Percentiles rank a stretch among this genome's conserved stretches.
These are phyloP conservation scores for Diploptera punctata DNA, from an alignment of 2,888 invertebrate genomes.

Conservation along the genomic window DNA sequence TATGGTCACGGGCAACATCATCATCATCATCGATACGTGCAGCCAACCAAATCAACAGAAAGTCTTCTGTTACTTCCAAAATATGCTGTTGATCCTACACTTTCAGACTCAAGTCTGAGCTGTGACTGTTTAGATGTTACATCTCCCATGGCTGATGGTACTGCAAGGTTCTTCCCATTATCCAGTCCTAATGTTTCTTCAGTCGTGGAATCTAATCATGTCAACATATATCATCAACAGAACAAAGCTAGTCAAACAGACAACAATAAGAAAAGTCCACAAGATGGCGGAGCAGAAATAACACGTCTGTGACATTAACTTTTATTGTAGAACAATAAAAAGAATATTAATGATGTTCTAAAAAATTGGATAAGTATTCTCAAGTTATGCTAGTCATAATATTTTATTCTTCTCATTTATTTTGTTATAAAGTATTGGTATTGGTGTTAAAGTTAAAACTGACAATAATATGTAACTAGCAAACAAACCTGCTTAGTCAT, in stretches of 20 bases:
- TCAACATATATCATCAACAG: neutral
- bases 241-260: constrained; percentile 50
- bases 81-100: constrained; percentile 59
- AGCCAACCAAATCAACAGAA: constrained; percentile 82
- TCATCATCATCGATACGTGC: constrained; percentile 58
- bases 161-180: constrained; percentile 33
- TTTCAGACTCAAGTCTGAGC: constrained; percentile 70
- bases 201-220: neutral
- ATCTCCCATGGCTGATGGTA: constrained; percentile 38
- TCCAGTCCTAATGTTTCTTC: constrained; percentile 31
- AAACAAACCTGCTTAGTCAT: neutral
- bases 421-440: neutral
- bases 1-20: constrained; percentile 26
- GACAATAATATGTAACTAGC: constrained; percentile 10
- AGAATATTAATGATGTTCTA: neutral
- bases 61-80: constrained; percentile 74
- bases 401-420: neutral
- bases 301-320: constrained; percentile 48
- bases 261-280: constrained; percentile 38
- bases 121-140: constrained; percentile 70
- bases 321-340: neutral
- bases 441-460: neutral
- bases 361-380: constrained; percentile 6
- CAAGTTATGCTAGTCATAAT: neutral
- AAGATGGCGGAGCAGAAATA: constrained; percentile 47